Percentiles rank a stretch among this genome's conserved stretches.
phyloP scores from a whole-genome alignment of 2,797 vertebrate species.

The Sebastolobus altivelis region DNA sequence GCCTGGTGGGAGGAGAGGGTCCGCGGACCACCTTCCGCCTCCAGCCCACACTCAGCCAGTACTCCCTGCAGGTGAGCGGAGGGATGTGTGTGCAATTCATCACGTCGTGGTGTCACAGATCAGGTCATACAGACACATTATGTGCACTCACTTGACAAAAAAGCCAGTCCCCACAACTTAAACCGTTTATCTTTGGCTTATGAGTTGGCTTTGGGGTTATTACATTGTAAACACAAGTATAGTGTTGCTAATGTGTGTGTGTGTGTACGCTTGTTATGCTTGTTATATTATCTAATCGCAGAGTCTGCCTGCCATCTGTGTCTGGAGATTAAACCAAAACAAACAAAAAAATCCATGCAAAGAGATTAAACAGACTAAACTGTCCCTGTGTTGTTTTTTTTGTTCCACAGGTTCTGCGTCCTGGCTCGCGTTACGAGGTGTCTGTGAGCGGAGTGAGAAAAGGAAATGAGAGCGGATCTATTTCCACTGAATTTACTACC shows the following conservation, averaged over 20 bases:
- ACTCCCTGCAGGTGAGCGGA: constrained; percentile 92
- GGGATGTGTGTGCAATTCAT: constrained; percentile 14
- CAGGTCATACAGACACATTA: constrained; percentile 27
- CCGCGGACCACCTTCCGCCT: constrained; percentile 94
- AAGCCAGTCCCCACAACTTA: background rate
- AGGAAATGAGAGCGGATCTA: constrained; percentile 89
- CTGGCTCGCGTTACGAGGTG: constrained; percentile 91
- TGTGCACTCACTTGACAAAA: constrained; percentile 23
- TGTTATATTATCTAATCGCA: constrained; percentile 52
- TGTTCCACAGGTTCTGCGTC: constrained; percentile 90
- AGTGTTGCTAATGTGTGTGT: background rate
- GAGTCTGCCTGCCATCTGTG: constrained; percentile 35
- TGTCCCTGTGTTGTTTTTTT: background rate
- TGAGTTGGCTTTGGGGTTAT: constrained; percentile 18
- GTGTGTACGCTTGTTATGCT: constrained; percentile 13
- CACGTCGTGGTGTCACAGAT: constrained; percentile 19
- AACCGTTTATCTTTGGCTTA: constrained; percentile 38
- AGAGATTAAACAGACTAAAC: constrained; percentile 39
- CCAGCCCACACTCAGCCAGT: constrained; percentile 96
- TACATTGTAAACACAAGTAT: constrained; percentile 16
- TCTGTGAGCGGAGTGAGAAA: constrained; percentile 90
- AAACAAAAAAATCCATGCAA: constrained; percentile 24
- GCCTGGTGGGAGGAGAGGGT: constrained; percentile 89
- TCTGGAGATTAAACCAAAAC: constrained; percentile 54
- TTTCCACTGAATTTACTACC: constrained; percentile 91